These are phyloP conservation scores for Amphilophus citrinellus DNA, from an alignment of 2,113 vertebrate species.

Conservation along the genomic window DNA sequence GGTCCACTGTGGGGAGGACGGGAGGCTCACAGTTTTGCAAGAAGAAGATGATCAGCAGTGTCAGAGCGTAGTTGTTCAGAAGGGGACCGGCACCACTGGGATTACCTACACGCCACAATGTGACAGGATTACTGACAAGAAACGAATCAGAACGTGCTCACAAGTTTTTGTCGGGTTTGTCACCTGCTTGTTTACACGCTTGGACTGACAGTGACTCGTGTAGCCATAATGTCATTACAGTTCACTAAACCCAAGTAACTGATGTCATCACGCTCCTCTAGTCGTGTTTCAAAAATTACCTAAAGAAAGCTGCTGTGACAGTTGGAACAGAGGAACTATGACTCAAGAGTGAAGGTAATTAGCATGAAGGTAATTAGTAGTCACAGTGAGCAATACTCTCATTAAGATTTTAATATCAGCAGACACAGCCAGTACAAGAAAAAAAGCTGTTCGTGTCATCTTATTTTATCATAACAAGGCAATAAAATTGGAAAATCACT, in stretches of 20 bases:
- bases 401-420: conserved; percentile 18
- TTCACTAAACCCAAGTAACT: neutral
- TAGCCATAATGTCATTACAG: neutral
- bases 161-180: neutral
- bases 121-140: neutral
- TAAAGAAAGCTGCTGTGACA: conserved; percentile 15
- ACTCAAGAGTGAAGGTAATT: conserved; percentile 9
- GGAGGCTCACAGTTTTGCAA: conserved; percentile 90
- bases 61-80: conserved; percentile 94
- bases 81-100: conserved; percentile 86
- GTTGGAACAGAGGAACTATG: neutral
- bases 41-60: conserved; percentile 89
- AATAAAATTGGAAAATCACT: neutral
- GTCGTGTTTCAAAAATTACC: neutral
- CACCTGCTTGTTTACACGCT: neutral
- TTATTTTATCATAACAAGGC: neutral
- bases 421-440: neutral
- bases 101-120: conserved; percentile 73
- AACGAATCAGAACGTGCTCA: neutral
- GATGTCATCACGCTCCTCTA: neutral
- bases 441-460: neutral
- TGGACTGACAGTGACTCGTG: neutral
- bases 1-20: conserved; percentile 84
- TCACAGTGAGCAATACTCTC: neutral
- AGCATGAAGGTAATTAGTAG: neutral